Conservation (phyloP, 2,113 vertebrate genomes). For the Chionis minor region DNA sequence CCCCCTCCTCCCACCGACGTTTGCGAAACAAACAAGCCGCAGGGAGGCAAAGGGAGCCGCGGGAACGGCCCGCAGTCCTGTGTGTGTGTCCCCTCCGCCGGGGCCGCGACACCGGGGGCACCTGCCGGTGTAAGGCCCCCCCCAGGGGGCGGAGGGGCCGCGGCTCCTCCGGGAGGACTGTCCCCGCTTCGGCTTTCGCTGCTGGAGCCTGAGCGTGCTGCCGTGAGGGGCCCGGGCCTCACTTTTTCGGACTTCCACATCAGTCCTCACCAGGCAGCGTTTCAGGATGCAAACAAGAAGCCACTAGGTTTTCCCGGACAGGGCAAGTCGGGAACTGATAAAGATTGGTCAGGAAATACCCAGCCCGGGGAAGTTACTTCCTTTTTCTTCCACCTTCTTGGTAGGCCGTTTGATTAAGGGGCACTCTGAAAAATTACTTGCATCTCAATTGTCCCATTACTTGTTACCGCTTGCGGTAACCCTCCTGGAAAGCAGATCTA, state of each 20-base stretch:
- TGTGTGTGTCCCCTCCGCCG: no score
- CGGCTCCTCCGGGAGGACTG: no score
- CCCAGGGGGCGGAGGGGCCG: not conserved
- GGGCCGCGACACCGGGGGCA: no score
- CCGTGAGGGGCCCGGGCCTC: no score
- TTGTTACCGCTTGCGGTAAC: rapidly evolving
- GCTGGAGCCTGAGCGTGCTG: rapidly evolving
- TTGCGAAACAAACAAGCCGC: not conserved
- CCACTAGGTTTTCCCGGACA: not conserved
- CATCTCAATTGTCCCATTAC: rapidly evolving
- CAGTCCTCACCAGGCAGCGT: rapidly evolving
- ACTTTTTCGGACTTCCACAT: not conserved
- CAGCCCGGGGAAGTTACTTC: not conserved
- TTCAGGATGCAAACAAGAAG: not conserved
- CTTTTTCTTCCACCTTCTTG: not conserved
- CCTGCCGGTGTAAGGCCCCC: no score
- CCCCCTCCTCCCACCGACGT: not conserved
- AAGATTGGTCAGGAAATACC: not conserved
- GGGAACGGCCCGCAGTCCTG: not conserved
- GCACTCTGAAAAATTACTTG: not conserved
- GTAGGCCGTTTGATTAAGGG: not conserved
- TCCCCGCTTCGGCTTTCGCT: not conserved
- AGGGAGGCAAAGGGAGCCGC: not conserved
- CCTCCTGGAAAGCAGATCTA: not conserved
- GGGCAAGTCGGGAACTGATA: not conserved